phyloP scores from a whole-genome alignment of 2,888 invertebrate species.

The Chloroclystis v-ata region DNA sequence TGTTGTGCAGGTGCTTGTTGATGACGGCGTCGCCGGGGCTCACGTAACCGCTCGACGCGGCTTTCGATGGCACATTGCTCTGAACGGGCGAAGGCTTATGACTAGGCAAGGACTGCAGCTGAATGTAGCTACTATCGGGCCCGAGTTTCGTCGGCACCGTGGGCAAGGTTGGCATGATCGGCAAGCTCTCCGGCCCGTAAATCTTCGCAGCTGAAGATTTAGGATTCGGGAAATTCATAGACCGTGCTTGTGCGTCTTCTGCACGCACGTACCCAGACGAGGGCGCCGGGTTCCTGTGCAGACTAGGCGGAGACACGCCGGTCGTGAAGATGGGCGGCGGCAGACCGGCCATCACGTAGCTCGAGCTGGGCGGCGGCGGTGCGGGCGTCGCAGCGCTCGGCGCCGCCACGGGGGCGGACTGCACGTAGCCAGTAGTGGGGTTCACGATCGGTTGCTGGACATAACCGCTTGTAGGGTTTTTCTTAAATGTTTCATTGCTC shows the following conservation, averaged over 20 bases:
- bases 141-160: conserved; percentile 48
- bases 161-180: conserved; percentile 66
- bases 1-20: conserved; percentile 67
- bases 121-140: conserved; percentile 65
- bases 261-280: conserved; percentile 64
- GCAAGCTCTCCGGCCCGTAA: conserved; percentile 67
- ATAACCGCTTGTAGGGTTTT: conserved; percentile 56
- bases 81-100: conserved; percentile 53
- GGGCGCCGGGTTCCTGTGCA: conserved; percentile 42
- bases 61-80: conserved; percentile 53
- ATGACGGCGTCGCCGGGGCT: conserved; percentile 65
- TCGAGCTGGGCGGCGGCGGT: conserved; percentile 54
- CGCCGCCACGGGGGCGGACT: conserved; percentile 44
- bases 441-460: conserved; percentile 48
- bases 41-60: conserved; percentile 60
- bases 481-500: conserved; percentile 53
- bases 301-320: conserved; percentile 43
- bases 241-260: conserved; percentile 56
- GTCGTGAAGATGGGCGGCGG: conserved; percentile 63
- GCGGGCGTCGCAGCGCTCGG: conserved; percentile 36
- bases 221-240: conserved; percentile 56
- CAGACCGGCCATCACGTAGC: conserved; percentile 68
- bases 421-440: conserved; percentile 50
- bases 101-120: conserved; percentile 68
- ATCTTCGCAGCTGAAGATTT: conserved; percentile 54